Evolutionary conservation across 92 coral and sea anemone genomes (phyloP).

Genomic region (Scolanthus callimorphus): DNA sequence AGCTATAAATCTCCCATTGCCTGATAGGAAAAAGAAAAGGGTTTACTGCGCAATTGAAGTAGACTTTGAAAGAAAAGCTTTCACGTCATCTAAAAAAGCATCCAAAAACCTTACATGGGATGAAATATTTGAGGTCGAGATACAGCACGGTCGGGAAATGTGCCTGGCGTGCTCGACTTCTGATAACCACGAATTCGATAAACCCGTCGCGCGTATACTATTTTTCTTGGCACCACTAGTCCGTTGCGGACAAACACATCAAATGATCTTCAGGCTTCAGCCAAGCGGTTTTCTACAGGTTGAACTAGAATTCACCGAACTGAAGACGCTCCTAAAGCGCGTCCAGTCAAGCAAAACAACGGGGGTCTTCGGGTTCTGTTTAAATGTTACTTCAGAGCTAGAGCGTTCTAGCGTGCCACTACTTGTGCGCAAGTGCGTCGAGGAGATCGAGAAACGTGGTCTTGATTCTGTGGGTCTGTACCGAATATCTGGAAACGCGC

Average conservation of each 20-base stretch:
- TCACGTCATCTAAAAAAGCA: slow-evolving; percentile 57
- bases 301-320: slow-evolving; percentile 84
- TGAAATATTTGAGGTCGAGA: slow-evolving; percentile 84
- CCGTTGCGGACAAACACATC: slow-evolving; percentile 65
- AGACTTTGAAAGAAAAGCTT: slow-evolving; percentile 91
- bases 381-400: slow-evolving; percentile 76
- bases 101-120: slow-evolving; percentile 79
- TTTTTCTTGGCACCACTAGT: slow-evolving; percentile 81
- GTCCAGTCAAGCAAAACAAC: slow-evolving; percentile 76
- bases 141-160: slow-evolving; percentile 88
- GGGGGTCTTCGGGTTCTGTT: slow-evolving; percentile 88
- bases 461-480: slow-evolving; percentile 70
- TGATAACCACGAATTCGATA: slow-evolving; percentile 72
- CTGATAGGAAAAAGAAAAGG: slow-evolving; percentile 69
- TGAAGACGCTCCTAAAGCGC: slow-evolving; percentile 86
- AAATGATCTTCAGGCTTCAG: slow-evolving; percentile 50
- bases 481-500: slow-evolving; percentile 93
- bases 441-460: slow-evolving; percentile 86
- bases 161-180: slow-evolving; percentile 69
- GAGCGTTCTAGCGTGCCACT: slow-evolving; percentile 77
- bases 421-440: slow-evolving; percentile 84
- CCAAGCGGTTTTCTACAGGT: slow-evolving; percentile 76
- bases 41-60: slow-evolving; percentile 79
- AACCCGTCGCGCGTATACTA: slow-evolving; percentile 76
- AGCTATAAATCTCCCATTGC: slow-evolving; percentile 54